Base-by-base conservation (phyloP, 2,888 invertebrate genomes). In the Oligia latruncula region DNA sequence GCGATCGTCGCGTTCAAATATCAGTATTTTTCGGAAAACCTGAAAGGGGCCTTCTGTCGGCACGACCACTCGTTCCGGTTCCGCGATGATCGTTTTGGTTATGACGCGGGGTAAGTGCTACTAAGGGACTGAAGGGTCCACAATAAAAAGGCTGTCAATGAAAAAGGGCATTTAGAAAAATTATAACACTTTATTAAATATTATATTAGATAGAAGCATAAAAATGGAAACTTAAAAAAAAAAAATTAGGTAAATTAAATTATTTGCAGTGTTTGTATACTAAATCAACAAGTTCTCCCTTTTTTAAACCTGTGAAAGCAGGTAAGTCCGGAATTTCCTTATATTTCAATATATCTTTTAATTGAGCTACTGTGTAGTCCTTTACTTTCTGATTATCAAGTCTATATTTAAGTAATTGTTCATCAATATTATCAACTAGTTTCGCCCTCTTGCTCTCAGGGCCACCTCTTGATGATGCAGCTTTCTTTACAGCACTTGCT, bases 221-320 rank as follows among this genome's bases (percentile, higher is more conserved):
- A 3, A 71, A 40, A 23, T 2, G 13, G 9, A n/a, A 72, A 60
- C 23, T 0, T 23, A 55, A 46, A 43, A 77, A 17, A 52, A 23
- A 35, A 73, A 40, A 29, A 29, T 17, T 9, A 5, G 40, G 40
- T 40, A 40, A 40, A 40, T 40, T 40, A 58, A 43, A 79, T 84
- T 84, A 91, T 77, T 86, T 80, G 88, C 90, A 95, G 90, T 93
- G 81, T 82, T 93, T 87, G 91, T 95, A 94, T 13, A 97, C 94
- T 84, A 96, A 90, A 55, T 94, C 90, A 83, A 96, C 93, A 79
- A 97, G 92, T 6, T 95, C 92, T 85, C 91, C 87, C 88, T 97
- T 97, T 82, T 94, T 96, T 70, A 95, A 83, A 5, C 94, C 94
- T 81, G 93, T 95, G 58, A 95, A 86, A 70, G 94, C 92, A 79